phyloP scores from a whole-genome alignment of 2,113 vertebrate species.

The Nettapus auritus region DNA sequence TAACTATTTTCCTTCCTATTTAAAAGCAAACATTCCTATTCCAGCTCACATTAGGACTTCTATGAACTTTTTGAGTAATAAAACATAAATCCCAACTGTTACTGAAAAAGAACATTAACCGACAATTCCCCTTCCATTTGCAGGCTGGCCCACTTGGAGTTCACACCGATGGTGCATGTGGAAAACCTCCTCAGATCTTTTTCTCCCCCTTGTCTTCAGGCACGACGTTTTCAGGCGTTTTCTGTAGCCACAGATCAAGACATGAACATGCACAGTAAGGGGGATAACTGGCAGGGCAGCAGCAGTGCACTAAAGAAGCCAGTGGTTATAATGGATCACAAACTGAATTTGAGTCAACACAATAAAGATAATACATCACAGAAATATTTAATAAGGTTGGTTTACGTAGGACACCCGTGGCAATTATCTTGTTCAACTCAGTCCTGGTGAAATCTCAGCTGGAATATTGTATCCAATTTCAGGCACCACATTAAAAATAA shows the following conservation, averaged over 20 bases:
- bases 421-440: not conserved
- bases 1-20: not conserved
- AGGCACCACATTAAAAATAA: not conserved
- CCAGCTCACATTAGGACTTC: not conserved
- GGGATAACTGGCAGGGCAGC: not conserved
- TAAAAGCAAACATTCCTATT: not conserved
- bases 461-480: not conserved
- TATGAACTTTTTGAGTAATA: not conserved
- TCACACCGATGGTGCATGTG: not conserved
- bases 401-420: not conserved
- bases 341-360: not conserved
- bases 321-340: not conserved
- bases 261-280: not conserved
- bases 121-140: not conserved
- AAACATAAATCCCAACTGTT: not conserved
- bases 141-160: not conserved
- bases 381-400: not conserved
- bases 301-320: not conserved
- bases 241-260: not conserved
- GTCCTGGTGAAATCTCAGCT: not conserved
- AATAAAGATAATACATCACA: not conserved
- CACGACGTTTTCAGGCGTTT: not conserved
- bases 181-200: not conserved
- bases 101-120: not conserved
- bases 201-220: not conserved